Evolutionary conservation across 1,140 invertebrate species (phyloP).

Genomic region (Drosophila suzukii): DNA sequence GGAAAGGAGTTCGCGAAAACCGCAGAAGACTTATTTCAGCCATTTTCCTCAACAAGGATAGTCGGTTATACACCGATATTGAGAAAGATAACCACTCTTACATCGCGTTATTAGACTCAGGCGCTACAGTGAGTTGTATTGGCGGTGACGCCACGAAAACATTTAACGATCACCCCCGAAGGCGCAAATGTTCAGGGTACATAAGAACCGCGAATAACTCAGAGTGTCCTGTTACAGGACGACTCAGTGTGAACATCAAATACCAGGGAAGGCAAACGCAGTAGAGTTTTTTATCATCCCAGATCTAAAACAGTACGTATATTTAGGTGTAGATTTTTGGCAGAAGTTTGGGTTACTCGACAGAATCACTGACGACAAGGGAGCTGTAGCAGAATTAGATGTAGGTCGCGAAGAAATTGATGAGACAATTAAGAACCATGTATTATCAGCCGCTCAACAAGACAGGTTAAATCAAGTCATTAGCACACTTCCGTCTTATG

Average conservation of each 20-base stretch:
- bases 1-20: not conserved
- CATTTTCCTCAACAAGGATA: not conserved
- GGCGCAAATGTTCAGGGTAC: not conserved
- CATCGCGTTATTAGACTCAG: not conserved
- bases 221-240: not conserved
- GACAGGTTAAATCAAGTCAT: no score
- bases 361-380: not conserved
- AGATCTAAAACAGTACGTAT: not conserved
- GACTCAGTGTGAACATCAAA: not conserved
- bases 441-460: no score
- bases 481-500: no score
- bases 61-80: not conserved
- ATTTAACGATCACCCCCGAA: not conserved
- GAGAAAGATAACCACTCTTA: not conserved
- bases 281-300: slow-evolving; percentile 7
- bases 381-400: not conserved
- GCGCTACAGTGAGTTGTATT: not conserved
- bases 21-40: not conserved
- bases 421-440: no score
- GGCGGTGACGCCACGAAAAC: not conserved
- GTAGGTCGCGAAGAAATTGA: slow-evolving; percentile 1
- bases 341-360: not conserved
- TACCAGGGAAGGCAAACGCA: not conserved
- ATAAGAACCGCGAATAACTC: slow-evolving; percentile 5
- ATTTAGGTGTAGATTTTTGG: slow-evolving; percentile 2